Conservation (phyloP, 2,797 vertebrate species). For the Staurois parvus region DNA sequence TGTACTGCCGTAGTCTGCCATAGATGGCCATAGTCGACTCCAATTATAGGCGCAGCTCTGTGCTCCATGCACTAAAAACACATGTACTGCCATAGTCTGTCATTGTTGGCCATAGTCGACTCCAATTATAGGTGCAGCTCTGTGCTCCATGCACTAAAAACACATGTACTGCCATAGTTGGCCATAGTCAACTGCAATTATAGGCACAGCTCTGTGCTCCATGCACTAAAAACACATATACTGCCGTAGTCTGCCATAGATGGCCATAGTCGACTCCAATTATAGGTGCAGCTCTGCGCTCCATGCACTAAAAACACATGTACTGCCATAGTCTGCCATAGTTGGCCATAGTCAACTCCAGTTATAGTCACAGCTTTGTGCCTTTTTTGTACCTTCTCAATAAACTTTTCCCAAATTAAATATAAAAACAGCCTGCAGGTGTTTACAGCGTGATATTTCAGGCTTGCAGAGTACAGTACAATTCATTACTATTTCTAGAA, state of each 20-base stretch:
- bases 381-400: not conserved
- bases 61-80: not conserved
- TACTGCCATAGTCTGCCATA: not conserved
- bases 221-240: not conserved
- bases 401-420: not conserved
- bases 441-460: slow-evolving; percentile 13
- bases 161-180: not conserved
- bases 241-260: too few relatives aligned
- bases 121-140: too few relatives aligned
- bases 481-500: not conserved
- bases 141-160: not conserved
- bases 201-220: not conserved
- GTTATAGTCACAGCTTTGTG: not conserved
- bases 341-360: too few relatives aligned
- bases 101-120: too few relatives aligned
- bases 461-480: not conserved
- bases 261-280: too few relatives aligned
- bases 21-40: too few relatives aligned
- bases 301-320: too few relatives aligned
- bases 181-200: too few relatives aligned
- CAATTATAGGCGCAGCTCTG: too few relatives aligned
- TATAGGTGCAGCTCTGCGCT: too few relatives aligned
- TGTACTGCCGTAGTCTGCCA: not conserved
- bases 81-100: not conserved
- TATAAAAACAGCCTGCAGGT: not conserved